Conservation (phyloP, 2,113 vertebrate species). For the Rhodinocichla rosea region DNA sequence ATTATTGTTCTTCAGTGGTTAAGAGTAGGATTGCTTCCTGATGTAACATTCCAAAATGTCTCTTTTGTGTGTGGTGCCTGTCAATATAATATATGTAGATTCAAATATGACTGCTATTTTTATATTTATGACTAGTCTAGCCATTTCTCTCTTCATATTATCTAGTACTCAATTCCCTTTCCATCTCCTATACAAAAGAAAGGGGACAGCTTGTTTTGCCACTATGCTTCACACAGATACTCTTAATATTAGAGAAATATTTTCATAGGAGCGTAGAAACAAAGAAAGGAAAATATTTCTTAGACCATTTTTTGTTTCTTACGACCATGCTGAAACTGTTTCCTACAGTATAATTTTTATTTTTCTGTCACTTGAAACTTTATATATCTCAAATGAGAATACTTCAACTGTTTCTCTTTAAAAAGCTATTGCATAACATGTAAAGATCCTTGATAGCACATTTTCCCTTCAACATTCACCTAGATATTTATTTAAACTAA, state of each 20-base stretch:
- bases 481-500: neutral
- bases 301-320: neutral
- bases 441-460: neutral
- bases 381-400: neutral
- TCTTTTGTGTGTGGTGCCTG: neutral
- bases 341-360: neutral
- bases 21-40: neutral
- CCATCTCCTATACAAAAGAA: neutral
- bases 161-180: neutral
- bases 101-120: conserved; percentile 11
- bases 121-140: neutral
- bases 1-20: conserved; percentile 5
- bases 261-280: neutral
- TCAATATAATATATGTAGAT: neutral
- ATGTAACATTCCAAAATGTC: neutral
- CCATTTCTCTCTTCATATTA: neutral
- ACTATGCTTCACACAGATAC: neutral
- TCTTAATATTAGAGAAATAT: neutral
- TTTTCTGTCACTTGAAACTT: neutral
- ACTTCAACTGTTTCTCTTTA: neutral
- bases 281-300: neutral
- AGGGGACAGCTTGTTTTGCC: neutral
- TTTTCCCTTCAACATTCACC: neutral
- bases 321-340: neutral
- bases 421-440: neutral